phyloP scores from a whole-genome alignment of 2,113 vertebrate genomes.

The Thomomys bottae region DNA sequence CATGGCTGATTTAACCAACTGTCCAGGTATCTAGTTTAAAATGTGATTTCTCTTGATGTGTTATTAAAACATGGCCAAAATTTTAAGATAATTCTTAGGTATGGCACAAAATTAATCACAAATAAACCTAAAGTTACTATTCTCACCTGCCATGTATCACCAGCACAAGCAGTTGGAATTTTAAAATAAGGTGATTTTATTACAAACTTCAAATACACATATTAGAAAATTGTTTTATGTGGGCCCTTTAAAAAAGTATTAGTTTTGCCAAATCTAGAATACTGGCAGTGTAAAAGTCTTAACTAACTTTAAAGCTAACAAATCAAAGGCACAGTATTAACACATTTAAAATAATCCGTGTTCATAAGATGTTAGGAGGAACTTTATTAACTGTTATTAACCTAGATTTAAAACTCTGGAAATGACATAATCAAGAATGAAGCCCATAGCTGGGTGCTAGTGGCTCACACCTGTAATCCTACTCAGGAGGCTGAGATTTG shows the following conservation, averaged over 20 bases:
- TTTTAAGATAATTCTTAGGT: constrained; percentile 57
- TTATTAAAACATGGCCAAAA: constrained; percentile 66
- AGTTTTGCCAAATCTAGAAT: constrained; percentile 81
- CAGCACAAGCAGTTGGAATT: constrained; percentile 79
- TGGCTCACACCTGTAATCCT: no score
- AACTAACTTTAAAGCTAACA: constrained; percentile 84
- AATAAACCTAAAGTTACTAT: constrained; percentile 49
- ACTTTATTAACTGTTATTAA: constrained; percentile 76
- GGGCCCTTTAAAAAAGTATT: constrained; percentile 81
- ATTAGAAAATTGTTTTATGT: constrained; percentile 78
- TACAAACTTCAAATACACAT: constrained; percentile 80
- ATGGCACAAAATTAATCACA: constrained; percentile 66
- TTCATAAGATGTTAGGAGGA: constrained; percentile 77
- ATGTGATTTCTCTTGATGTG: constrained; percentile 26
- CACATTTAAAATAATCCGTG: constrained; percentile 79
- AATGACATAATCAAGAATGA: constrained; percentile 74
- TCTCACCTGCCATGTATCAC: constrained; percentile 76
- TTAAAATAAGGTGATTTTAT: constrained; percentile 74
- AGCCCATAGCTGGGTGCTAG: constrained; percentile 62
- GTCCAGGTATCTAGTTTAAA: neutral
- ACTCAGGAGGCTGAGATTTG: no score
- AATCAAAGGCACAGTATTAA: constrained; percentile 87
- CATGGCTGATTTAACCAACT: neutral
- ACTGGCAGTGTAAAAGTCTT: constrained; percentile 86
- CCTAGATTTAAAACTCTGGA: constrained; percentile 68